Percentiles rank a stretch among this genome's conserved stretches.
phyloP scores from a whole-genome alignment of 2,888 invertebrate species.

The Drosophila paracracens region DNA sequence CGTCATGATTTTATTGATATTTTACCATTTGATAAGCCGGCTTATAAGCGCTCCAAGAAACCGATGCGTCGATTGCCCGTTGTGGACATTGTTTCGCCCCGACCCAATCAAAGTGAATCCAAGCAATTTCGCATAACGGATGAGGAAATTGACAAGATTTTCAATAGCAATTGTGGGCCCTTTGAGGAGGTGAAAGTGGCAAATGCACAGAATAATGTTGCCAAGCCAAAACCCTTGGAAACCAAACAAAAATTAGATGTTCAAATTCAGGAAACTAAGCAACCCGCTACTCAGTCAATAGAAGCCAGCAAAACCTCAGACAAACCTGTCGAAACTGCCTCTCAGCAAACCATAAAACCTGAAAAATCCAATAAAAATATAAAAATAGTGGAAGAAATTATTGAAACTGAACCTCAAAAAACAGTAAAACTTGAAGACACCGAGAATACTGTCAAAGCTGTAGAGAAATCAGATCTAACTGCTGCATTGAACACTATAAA shows the following conservation, averaged over 20 bases:
- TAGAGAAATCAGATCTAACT: slow-evolving; percentile 1
- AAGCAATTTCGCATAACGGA: slow-evolving; percentile 82
- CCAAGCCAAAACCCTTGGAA: slow-evolving; percentile 5
- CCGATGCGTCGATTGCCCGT: slow-evolving; percentile 77
- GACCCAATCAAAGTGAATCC: slow-evolving; percentile 67
- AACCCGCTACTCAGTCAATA: slow-evolving; percentile 6
- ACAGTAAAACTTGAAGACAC: not conserved
- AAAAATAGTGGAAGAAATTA: slow-evolving; percentile 2
- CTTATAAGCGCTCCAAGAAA: slow-evolving; percentile 81
- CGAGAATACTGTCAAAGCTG: not conserved
- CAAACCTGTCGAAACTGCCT: slow-evolving; percentile 12
- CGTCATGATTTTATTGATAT: slow-evolving; percentile 76
- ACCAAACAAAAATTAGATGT: slow-evolving; percentile 11
- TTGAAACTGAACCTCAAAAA: not conserved
- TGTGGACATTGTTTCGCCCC: slow-evolving; percentile 80
- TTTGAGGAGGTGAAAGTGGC: slow-evolving; percentile 79
- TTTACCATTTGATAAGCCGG: slow-evolving; percentile 79
- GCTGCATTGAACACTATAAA: not conserved
- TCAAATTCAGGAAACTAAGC: slow-evolving; percentile 17
- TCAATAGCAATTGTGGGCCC: slow-evolving; percentile 82
- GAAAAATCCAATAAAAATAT: not conserved
- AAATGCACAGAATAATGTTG: not conserved
- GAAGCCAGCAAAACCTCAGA: slow-evolving; percentile 2
- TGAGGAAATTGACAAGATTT: slow-evolving; percentile 84
- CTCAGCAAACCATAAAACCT: not conserved